Evolutionary conservation across 2,113 vertebrate genomes (phyloP).

Genomic region (Procavia capensis): DNA sequence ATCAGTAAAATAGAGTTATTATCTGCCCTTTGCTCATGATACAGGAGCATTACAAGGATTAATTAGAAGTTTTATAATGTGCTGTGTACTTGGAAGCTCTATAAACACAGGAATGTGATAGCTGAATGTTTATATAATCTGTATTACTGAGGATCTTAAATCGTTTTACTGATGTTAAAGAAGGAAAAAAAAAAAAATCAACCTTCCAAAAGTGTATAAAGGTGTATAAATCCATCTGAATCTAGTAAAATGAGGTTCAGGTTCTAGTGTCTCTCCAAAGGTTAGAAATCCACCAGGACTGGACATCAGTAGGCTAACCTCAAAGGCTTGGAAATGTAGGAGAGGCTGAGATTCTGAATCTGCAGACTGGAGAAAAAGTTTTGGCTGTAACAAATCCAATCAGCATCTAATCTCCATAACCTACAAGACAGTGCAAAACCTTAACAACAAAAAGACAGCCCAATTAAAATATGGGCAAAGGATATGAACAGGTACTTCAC

Average conservation of each 20-base stretch:
- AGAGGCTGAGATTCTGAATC: background rate
- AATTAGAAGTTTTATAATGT: slow-evolving; percentile 76
- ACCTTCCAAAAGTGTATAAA: slow-evolving; percentile 46
- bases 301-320: background rate
- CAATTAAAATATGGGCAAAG: too few species aligned
- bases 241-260: background rate
- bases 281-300: background rate
- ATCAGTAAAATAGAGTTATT: slow-evolving; percentile 58
- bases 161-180: slow-evolving; percentile 47
- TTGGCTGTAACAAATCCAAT: too few species aligned
- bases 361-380: too few species aligned
- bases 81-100: slow-evolving; percentile 67
- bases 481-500: too few species aligned
- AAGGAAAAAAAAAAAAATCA: background rate
- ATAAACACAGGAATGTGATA: slow-evolving; percentile 68
- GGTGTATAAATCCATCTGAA: background rate
- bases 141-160: slow-evolving; percentile 54
- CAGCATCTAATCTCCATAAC: too few species aligned
- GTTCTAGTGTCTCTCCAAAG: background rate
- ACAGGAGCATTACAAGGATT: slow-evolving; percentile 50
- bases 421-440: too few species aligned
- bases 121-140: slow-evolving; percentile 60
- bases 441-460: too few species aligned
- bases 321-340: background rate
- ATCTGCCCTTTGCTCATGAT: slow-evolving; percentile 51